Evolutionary conservation across 1,140 invertebrate species (phyloP), one percentile per base, ranked within the genome.

Genomic region (Cephus cinctus): DNA sequence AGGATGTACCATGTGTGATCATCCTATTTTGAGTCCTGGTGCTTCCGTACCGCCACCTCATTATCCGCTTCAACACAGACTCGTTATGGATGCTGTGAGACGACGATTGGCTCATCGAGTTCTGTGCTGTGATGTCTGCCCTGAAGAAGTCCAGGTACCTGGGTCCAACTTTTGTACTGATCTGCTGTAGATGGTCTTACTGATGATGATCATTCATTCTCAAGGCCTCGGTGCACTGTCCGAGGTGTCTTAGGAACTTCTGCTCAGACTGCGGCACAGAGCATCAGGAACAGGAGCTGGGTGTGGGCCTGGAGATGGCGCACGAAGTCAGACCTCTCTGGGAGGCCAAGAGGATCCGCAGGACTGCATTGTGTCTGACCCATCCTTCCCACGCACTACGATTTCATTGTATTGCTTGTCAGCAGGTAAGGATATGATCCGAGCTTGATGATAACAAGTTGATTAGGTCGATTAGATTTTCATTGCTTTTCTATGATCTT

Each of bases 401-500:
- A 34, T 73, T 69, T 49, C 69, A 74, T 42, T 77, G 75, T 31
- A 65, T 69, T 6, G 70, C 73, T 2, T 77, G 75, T 44, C 65
- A 66, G 8, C 68, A 70, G 59, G 69, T 72, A 15, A 11, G 11
- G 27, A 4, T 11, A 30, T 30, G 27, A 4, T 30, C 9, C n/a
- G n/a, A n/a, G n/a, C n/a, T n/a, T n/a, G n/a, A n/a, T n/a, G n/a
- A n/a, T n/a, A n/a, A n/a, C n/a, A n/a, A n/a, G n/a, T n/a, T n/a
- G n/a, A n/a, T n/a, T 59, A 3, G 54, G 38, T 25, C 45, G 8
- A 47, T 9, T 40, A 6, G 5, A 14, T 16, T 44, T 6, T 35
- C 35, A 14, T 30, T 19, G 15, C 11, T 8, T 32, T 23, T 22
- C 0, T 15, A 41, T 15, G 14, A 4, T 6, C 27, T 44, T 23